These are phyloP conservation scores for Mus spicilegus DNA, from an alignment of 2,113 vertebrate genomes.

Conservation along the genomic window DNA sequence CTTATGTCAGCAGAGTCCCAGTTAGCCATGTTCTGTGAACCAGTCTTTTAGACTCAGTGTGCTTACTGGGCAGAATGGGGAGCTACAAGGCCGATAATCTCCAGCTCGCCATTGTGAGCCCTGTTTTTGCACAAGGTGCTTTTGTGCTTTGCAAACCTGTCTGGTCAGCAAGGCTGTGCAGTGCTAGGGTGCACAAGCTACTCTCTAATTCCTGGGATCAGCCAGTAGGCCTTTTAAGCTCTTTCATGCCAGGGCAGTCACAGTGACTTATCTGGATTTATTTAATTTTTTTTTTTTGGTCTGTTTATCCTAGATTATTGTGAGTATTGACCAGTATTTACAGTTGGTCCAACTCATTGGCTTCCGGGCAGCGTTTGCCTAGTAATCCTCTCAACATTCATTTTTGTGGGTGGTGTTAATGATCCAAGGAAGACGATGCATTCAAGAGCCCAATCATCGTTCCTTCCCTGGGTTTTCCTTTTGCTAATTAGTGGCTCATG, in stretches of 20 bases:
- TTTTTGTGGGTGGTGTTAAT: not conserved
- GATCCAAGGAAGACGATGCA: slow-evolving; percentile 15
- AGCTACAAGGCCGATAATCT: slow-evolving; percentile 61
- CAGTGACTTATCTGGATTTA: slow-evolving; percentile 39
- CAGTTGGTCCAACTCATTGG: slow-evolving; percentile 37
- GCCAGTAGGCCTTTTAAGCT: slow-evolving; percentile 15
- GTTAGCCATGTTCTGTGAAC: slow-evolving; percentile 6
- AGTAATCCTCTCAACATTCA: not conserved
- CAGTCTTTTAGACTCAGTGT: slow-evolving; percentile 31
- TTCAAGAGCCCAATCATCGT: not conserved
- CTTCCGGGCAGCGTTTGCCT: not conserved
- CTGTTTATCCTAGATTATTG: slow-evolving; percentile 22
- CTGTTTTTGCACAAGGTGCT: slow-evolving; percentile 53
- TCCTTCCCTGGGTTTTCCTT: not conserved
- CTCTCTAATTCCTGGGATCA: not conserved
- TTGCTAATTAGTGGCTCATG: not conserved
- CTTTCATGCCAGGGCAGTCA: slow-evolving; percentile 20
- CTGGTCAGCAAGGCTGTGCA: slow-evolving; percentile 38
- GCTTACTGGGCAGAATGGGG: slow-evolving; percentile 53
- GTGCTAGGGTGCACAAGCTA: not conserved
- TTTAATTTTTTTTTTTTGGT: not conserved
- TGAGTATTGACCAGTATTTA: not conserved
- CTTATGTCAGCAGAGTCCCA: slow-evolving; percentile 53
- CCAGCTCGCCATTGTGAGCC: slow-evolving; percentile 41
- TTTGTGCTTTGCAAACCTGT: slow-evolving; percentile 57